Evolutionary conservation across 2,797 vertebrate species (phyloP).

Genomic region (Eutrigla gurnardus): DNA sequence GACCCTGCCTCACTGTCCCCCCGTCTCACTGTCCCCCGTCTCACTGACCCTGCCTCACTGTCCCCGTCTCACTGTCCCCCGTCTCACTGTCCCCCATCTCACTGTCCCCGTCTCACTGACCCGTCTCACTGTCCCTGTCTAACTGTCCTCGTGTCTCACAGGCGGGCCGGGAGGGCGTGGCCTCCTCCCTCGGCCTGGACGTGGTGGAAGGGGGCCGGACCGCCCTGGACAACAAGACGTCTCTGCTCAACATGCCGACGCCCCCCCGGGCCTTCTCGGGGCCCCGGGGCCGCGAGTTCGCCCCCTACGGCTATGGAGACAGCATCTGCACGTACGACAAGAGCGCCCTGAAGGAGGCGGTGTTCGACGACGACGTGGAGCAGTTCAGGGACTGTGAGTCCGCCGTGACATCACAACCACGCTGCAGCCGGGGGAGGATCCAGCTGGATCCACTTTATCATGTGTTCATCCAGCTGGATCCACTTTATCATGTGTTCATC

Average conservation of each 20-base stretch:
- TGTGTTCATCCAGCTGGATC: no score
- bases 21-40: no score
- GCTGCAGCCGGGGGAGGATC: no score
- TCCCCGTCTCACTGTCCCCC: no score
- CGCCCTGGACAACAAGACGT: slow-evolving; percentile 98
- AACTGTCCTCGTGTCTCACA: slow-evolving; percentile 50
- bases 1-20: no score
- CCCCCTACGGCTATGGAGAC: slow-evolving; percentile 91
- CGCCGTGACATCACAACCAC: not conserved
- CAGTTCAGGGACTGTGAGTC: slow-evolving; percentile 96
- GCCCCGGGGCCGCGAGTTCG: slow-evolving; percentile 91
- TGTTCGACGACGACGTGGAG: slow-evolving; percentile 98
- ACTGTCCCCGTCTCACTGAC: no score
- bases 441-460: no score
- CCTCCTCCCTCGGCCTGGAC: slow-evolving; percentile 88
- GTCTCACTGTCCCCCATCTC: no score
- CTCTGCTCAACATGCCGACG: slow-evolving; percentile 95
- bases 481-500: no score
- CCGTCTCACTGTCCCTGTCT: no score
- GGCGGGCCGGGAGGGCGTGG: slow-evolving; percentile 90
- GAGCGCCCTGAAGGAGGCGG: slow-evolving; percentile 95
- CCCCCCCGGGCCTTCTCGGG: slow-evolving; percentile 92
- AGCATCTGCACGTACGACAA: slow-evolving; percentile 94
- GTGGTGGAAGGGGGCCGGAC: slow-evolving; percentile 92
- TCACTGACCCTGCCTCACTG: no score